These are phyloP conservation scores for Karalla daura DNA, from an alignment of 2,797 vertebrate species.

Conservation along the genomic window DNA sequence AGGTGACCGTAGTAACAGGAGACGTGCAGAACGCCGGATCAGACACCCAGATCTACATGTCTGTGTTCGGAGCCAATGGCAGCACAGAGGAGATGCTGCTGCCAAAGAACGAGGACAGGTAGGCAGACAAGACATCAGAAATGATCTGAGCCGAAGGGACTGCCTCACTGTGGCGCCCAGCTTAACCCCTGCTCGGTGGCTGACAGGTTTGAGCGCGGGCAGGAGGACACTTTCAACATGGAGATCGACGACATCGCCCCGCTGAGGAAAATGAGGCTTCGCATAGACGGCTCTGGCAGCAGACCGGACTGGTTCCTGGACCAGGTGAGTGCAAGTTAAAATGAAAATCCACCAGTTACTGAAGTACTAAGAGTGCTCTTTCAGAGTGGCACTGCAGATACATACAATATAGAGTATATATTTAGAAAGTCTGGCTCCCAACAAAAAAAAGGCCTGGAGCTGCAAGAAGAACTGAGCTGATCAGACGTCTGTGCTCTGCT, in stretches of 20 bases:
- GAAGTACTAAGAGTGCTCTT: not conserved
- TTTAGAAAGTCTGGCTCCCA: not conserved
- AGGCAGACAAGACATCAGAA: not conserved
- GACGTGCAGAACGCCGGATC: conserved; percentile 90
- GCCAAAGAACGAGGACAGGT: conserved; percentile 95
- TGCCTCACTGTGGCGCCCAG: not conserved
- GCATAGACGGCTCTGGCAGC: conserved; percentile 90
- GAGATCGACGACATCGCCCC: conserved; percentile 95
- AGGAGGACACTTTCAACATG: conserved; percentile 93
- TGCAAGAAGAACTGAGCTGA: not conserved
- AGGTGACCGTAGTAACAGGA: conserved; percentile 91
- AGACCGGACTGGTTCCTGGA: conserved; percentile 96
- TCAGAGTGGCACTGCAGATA: not conserved
- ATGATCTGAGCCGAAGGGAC: not conserved
- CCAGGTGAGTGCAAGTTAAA: conserved; percentile 80
- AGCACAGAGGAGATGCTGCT: conserved; percentile 92
- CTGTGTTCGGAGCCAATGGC: conserved; percentile 92
- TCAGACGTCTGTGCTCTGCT: not conserved
- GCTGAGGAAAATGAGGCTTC: conserved; percentile 93
- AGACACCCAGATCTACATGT: conserved; percentile 91
- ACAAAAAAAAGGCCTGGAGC: not conserved
- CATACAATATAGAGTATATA: too few species aligned
- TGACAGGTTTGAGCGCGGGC: conserved; percentile 94
- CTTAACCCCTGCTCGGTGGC: conserved; percentile 2
- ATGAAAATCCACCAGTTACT: not conserved